These are phyloP conservation scores for Amiota mariae DNA, from an alignment of 2,888 invertebrate genomes.

Conservation along the genomic window DNA sequence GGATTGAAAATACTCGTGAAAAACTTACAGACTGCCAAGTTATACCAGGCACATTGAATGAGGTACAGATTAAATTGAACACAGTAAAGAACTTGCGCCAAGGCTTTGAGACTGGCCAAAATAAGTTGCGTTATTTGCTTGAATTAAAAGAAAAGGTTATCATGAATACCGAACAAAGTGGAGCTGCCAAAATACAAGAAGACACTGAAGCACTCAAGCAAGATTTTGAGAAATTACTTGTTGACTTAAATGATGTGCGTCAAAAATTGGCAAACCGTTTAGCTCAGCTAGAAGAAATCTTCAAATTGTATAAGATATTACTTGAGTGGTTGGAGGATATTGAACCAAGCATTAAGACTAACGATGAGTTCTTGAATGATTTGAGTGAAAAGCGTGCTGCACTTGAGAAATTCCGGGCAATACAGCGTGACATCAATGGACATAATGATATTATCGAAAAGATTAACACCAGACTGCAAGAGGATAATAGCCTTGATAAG, in stretches of 20 bases:
- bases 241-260: slow-evolving; percentile 86
- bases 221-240: slow-evolving; percentile 90
- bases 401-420: slow-evolving; percentile 88
- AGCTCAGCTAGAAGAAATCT: slow-evolving; percentile 88
- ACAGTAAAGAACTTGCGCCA: slow-evolving; percentile 91
- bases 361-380: slow-evolving; percentile 85
- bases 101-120: slow-evolving; percentile 93
- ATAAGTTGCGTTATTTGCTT: slow-evolving; percentile 86
- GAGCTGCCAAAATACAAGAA: slow-evolving; percentile 91
- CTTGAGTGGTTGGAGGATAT: slow-evolving; percentile 92
- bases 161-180: slow-evolving; percentile 91
- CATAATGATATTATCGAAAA: slow-evolving; percentile 86
- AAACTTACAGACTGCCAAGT: slow-evolving; percentile 87
- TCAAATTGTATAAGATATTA: slow-evolving; percentile 86
- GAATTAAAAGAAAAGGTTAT: slow-evolving; percentile 95
- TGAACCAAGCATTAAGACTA: slow-evolving; percentile 84
- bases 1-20: slow-evolving; percentile 92
- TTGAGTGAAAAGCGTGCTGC: slow-evolving; percentile 92
- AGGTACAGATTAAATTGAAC: slow-evolving; percentile 89
- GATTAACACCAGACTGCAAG: slow-evolving; percentile 82
- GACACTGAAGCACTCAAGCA: slow-evolving; percentile 90
- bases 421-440: slow-evolving; percentile 86
- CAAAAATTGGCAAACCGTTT: slow-evolving; percentile 84
- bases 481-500: slow-evolving; percentile 80
- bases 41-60: slow-evolving; percentile 85